phyloP scores from a whole-genome alignment of 2,888 invertebrate species.

The Mayetiola destructor region DNA sequence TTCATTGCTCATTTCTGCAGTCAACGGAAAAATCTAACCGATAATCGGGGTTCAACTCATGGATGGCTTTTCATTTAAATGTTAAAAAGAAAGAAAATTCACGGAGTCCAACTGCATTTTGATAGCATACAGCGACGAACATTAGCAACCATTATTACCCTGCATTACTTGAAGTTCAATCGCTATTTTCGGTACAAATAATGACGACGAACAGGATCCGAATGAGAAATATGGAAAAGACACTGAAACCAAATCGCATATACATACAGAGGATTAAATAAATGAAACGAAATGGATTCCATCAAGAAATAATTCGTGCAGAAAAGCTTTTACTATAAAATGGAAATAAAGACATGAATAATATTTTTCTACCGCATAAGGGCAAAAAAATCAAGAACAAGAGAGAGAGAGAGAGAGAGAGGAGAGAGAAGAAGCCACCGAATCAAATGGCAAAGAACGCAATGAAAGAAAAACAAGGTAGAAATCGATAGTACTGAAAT shows the following conservation, averaged over 20 bases:
- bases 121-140: too few species aligned
- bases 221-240: neutral
- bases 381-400: neutral
- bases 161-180: too few species aligned
- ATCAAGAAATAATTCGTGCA: conserved; percentile 17
- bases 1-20: too few species aligned
- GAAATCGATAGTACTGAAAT: neutral
- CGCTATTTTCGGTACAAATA: too few species aligned
- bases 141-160: too few species aligned
- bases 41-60: too few species aligned
- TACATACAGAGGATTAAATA: conserved; percentile 16
- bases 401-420: neutral
- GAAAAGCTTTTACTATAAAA: conserved; percentile 14
- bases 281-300: conserved; percentile 17
- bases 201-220: too few species aligned
- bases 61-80: too few species aligned
- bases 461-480: neutral
- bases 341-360: conserved; percentile 13
- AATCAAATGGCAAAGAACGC: too few species aligned
- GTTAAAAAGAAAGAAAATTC: too few species aligned
- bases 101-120: too few species aligned
- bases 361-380: neutral
- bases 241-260: neutral
- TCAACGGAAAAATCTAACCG: too few species aligned
- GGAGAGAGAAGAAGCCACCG: neutral